Base-by-base conservation (phyloP, 2,888 invertebrate species). In the Cactoblastis cactorum region DNA sequence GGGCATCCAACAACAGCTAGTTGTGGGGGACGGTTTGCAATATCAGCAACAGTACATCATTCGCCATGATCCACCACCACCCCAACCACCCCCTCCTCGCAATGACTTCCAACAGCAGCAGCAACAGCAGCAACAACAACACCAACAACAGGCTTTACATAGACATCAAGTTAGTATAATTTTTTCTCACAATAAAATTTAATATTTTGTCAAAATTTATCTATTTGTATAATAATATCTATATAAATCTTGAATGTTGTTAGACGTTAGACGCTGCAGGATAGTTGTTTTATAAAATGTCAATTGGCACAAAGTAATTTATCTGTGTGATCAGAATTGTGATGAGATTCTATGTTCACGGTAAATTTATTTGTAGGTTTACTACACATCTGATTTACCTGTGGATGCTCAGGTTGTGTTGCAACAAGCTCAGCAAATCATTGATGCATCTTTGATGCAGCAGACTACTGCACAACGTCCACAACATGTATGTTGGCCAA, bases 371-470 rank as follows among this genome's bases (percentile, higher is more conserved):
- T 88, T 86, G 80, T 88, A 90, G 90, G 90, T 90, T 74, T 90
- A 88, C 88, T 90, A 90, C 88, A 85, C 90, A 69, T 89, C 90
- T 72, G 88, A 89, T 78, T 82, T 89, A 73, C 87, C 89, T 65
- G 85, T 86, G 83, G 90, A 90, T 74, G 83, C 88, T 74, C 90
- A 90, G 81, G 88, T 90, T 79, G 89, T 90, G 63, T 89, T 90
- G 76, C 90, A 90, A 81, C 90, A 90, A 67, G 83, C 87, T 64
- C 90, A 90, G 77, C 90, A 90, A 78, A 86, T 90, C 75, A 88
- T 90, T 81, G 90, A 90, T 74, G 85, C 89, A 82, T 89, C 90
- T 79, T 66, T 87, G 80, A 86, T 90, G 87, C 89, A 87, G 83
- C 90, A 88, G 75, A 74, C 85, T 67, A 76, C 87, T 69, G 71